A percentile compares a stretch with the other conserved stretches of the same genome.
Conservation (phyloP, 1,140 invertebrate genomes). For the Meloidogyne exigua region DNA sequence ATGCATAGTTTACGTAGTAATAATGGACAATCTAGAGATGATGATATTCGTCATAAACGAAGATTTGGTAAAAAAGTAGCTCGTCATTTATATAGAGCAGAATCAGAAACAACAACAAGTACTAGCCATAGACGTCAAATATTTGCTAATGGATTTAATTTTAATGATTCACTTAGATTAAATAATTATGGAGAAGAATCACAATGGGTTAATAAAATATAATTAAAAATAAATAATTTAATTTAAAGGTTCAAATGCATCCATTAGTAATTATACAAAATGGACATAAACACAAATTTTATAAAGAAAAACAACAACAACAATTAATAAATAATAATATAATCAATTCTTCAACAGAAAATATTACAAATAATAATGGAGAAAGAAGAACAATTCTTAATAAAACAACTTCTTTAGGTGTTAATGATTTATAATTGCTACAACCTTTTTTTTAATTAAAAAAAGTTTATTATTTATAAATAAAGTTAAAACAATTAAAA, state of each 20-base stretch:
- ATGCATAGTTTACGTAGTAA: constrained; percentile 48
- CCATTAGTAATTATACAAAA: background rate
- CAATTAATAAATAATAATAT: background rate
- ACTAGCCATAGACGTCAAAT: background rate
- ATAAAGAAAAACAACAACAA: background rate
- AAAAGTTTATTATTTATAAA: too few relatives aligned
- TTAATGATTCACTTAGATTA: background rate
- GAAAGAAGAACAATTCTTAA: constrained; percentile 1
- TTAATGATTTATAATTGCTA: background rate
- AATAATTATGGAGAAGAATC: background rate
- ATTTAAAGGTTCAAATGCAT: background rate
- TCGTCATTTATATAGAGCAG: constrained; percentile 2
- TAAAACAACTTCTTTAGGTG: constrained; percentile 5
- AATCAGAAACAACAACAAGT: constrained; percentile 2
- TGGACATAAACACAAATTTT: background rate
- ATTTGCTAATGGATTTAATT: background rate
- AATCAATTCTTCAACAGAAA: background rate
- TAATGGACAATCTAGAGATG: constrained; percentile 28
- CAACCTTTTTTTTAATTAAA: too few relatives aligned
- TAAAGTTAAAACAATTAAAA: too few relatives aligned
- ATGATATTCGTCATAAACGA: constrained; percentile 8
- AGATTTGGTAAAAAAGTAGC: background rate
- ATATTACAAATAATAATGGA: background rate
- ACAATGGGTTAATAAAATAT: background rate
- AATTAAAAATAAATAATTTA: background rate